These are phyloP conservation scores for Tipula unca DNA, from an alignment of 2,888 invertebrate species.

Conservation along the genomic window DNA sequence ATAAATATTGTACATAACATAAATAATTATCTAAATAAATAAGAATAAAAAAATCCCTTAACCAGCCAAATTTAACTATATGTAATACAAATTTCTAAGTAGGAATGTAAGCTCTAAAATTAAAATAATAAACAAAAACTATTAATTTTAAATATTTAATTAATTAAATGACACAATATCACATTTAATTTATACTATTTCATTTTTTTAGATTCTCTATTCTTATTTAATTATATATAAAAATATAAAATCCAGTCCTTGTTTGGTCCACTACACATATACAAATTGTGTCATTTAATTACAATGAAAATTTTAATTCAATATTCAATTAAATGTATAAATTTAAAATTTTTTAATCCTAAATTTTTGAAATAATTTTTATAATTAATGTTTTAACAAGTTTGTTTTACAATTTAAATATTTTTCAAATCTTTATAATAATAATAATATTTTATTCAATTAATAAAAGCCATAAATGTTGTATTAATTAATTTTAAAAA, in stretches of 20 bases:
- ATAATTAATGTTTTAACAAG: background rate
- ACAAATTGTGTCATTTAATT: background rate
- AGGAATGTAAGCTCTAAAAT: background rate
- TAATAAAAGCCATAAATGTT: background rate
- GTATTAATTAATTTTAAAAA: background rate
- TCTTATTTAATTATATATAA: background rate
- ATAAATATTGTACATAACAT: background rate
- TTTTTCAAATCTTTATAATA: background rate
- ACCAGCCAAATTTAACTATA: background rate
- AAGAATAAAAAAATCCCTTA: background rate
- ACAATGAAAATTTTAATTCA: background rate
- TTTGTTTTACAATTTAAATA: background rate
- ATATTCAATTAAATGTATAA: background rate
- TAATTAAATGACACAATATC: background rate
- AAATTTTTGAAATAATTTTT: background rate
- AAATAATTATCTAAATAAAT: no score
- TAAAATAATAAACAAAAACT: background rate
- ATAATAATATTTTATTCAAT: background rate
- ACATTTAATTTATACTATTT: background rate
- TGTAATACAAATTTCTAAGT: background rate
- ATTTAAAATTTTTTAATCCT: background rate
- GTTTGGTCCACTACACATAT: background rate
- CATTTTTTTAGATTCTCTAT: background rate
- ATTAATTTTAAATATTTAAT: background rate
- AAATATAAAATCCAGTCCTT: background rate